Conservation (phyloP, 2,797 vertebrate genomes). For the Notamacropus eugenii region DNA sequence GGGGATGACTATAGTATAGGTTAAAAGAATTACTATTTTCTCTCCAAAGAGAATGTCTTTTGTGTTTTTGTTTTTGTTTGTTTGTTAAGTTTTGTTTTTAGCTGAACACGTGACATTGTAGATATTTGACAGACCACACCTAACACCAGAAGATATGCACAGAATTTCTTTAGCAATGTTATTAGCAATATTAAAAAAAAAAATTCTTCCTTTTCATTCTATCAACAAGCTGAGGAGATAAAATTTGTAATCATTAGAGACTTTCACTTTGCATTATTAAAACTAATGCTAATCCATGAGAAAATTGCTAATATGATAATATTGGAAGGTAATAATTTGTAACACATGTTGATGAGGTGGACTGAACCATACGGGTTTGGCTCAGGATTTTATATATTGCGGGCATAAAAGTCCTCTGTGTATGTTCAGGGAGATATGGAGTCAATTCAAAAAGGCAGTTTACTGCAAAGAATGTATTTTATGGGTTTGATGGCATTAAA, state of each 20-base stretch:
- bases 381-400: conserved; percentile 8
- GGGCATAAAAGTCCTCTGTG: conserved; percentile 33
- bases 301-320: conserved; percentile 18
- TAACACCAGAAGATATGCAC: neutral
- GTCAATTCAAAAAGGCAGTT: conserved; percentile 35
- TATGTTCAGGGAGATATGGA: conserved; percentile 22
- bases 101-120: neutral
- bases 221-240: conserved; percentile 6
- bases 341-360: neutral
- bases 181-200: conserved; percentile 18
- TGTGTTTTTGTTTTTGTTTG: neutral
- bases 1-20: neutral
- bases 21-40: neutral
- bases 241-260: conserved; percentile 4
- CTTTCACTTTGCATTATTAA: conserved; percentile 45
- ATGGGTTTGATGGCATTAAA: conserved; percentile 47
- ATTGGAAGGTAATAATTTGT: conserved; percentile 28
- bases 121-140: conserved; percentile 17
- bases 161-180: neutral
- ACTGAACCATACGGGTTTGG: neutral
- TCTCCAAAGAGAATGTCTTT: neutral
- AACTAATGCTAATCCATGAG: conserved; percentile 31
- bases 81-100: neutral
- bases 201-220: conserved; percentile 31
- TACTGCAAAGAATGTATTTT: conserved; percentile 45